Evolutionary conservation across 2,888 invertebrate genomes (phyloP).

Genomic region (Osmoderma eremita): DNA sequence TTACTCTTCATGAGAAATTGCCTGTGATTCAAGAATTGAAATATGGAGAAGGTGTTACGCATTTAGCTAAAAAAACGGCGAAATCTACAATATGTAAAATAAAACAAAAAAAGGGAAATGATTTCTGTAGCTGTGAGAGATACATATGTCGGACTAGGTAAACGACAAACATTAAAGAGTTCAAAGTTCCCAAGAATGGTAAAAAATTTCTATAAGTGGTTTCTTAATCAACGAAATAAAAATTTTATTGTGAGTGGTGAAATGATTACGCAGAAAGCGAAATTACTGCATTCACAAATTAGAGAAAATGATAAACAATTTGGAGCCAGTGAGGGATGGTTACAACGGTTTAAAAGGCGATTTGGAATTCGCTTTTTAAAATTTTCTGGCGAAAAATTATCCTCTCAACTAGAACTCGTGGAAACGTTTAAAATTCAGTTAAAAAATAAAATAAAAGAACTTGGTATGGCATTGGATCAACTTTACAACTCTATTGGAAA

Average conservation of each 20-base stretch:
- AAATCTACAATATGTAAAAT: slow-evolving; percentile 5
- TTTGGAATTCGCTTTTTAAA: slow-evolving; percentile 38
- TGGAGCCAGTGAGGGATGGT: slow-evolving; percentile 41
- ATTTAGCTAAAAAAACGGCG: slow-evolving; percentile 4
- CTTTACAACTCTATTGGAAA: slow-evolving; percentile 15
- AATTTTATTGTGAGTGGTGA: slow-evolving; percentile 15
- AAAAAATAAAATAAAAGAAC: slow-evolving; percentile 7
- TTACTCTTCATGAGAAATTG: too few relatives aligned
- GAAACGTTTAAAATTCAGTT: slow-evolving; percentile 38
- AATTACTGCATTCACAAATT: neutral
- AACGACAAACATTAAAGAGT: slow-evolving; percentile 28
- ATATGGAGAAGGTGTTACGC: too few relatives aligned
- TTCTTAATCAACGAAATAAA: slow-evolving; percentile 31
- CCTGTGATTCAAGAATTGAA: too few relatives aligned
- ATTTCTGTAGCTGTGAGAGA: neutral
- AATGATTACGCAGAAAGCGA: slow-evolving; percentile 31
- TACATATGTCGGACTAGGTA: slow-evolving; percentile 10
- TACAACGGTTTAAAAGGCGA: slow-evolving; percentile 39
- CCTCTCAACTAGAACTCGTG: slow-evolving; percentile 38
- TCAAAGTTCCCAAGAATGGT: slow-evolving; percentile 23
- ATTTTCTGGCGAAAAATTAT: slow-evolving; percentile 43
- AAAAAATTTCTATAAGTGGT: slow-evolving; percentile 31
- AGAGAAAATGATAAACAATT: too few relatives aligned
- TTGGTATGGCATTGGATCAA: too few relatives aligned
- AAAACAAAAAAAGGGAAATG: slow-evolving; percentile 7